Percentiles rank a stretch among this genome's conserved stretches.
phyloP scores from a whole-genome alignment of 2,888 invertebrate species.

The Mycalesis mineus region DNA sequence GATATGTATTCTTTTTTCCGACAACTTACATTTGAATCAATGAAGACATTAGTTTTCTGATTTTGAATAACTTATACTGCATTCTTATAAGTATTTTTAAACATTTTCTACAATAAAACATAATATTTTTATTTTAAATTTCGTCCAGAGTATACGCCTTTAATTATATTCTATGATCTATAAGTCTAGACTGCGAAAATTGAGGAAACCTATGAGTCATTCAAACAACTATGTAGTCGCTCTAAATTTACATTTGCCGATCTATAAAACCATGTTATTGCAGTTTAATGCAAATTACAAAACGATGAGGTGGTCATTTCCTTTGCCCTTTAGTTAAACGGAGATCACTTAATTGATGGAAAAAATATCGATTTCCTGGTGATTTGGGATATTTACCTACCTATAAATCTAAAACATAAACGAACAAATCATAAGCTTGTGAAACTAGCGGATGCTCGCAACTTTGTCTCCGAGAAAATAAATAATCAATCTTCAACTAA shows the following conservation, averaged over 20 bases:
- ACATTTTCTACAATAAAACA: no score
- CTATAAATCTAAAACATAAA: no score
- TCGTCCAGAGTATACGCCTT: not conserved
- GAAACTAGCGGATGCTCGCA: no score
- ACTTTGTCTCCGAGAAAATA: no score
- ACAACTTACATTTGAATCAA: no score
- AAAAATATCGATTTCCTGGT: not conserved
- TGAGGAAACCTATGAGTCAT: conserved; percentile 6
- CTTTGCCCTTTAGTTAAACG: conserved; percentile 10
- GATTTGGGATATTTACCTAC: not conserved
- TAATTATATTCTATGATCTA: not conserved
- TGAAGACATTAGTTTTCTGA: no score
- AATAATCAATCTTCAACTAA: no score
- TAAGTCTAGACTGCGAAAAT: not conserved
- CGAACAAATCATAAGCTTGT: no score
- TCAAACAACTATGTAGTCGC: not conserved
- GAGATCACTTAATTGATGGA: not conserved
- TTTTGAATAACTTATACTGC: no score
- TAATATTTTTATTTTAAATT: no score
- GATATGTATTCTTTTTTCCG: no score
- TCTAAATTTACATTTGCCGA: conserved; percentile 10
- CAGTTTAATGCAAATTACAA: conserved; percentile 9
- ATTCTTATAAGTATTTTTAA: no score
- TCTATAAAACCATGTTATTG: conserved; percentile 3
- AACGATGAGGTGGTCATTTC: conserved; percentile 8